Evolutionary conservation across 2,797 vertebrate species (phyloP), one percentile per base, ranked within the genome.

Genomic region (Cephalopachus bancanus): DNA sequence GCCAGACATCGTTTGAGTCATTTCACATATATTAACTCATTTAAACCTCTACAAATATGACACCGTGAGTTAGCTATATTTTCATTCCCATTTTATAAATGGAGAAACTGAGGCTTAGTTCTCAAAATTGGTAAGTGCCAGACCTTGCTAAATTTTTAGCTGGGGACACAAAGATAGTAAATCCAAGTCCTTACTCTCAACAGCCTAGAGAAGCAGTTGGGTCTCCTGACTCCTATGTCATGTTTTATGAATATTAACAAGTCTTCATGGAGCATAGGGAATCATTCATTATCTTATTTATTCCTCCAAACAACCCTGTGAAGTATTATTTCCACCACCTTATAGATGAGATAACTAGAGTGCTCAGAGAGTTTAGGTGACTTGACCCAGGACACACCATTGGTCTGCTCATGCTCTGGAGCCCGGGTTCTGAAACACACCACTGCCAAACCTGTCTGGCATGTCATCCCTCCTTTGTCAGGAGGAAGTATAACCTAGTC

Each of bases 71-170:
- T 30, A 91, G 57, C 74, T 79, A 14, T 49, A 65, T 92, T 83
- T 90, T 83, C 20, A 60, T 89, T 94, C 37, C 20, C 64, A 64
- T 69, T 79, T 90, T 86, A 91, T 59, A 83, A 37, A 37, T 37
- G 37, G 57, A 90, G n/a, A 95, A 85, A 74, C 51, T 37, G 75
- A 79, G 59, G 64, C n/a, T 85, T n/a, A 55, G n/a, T 91, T 89
- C 55, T 95, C 37, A 93, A 59, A 92, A 7, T 4, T 92, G 55
- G 5, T 51, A 86, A 85, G 64, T 85, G 33, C 37, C 65, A 59
- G 8, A 17, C 37, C 33, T 88, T 94, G 49, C 49, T 76, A 76
- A 81, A 49, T n/a, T 37, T 37, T 37, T 37, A 37, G 33, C 59
- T 91, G 60, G 60, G 33, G 24, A 75, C 30, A 22, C 15, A 37